These are phyloP conservation scores for Caenorhabditis drosophilae DNA, from an alignment of 2,888 invertebrate species.

Conservation along the genomic window DNA sequence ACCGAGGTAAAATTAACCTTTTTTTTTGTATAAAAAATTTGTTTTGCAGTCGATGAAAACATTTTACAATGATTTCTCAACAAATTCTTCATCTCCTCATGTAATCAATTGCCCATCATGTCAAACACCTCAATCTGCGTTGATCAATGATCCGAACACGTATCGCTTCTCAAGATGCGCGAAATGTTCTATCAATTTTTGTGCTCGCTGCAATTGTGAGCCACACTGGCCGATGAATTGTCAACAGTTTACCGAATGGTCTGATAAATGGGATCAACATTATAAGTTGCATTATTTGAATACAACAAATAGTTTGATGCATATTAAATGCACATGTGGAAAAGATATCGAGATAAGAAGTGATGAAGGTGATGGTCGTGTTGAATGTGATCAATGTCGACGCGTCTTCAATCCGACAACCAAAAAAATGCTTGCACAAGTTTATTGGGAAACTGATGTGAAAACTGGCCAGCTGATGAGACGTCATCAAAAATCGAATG, in stretches of 20 bases:
- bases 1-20: slow-evolving; percentile 25
- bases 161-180: too few species aligned
- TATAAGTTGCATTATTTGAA: slow-evolving; percentile 30
- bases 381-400: slow-evolving; percentile 40
- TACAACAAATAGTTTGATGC: slow-evolving; percentile 18
- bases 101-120: slow-evolving; percentile 47
- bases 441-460: slow-evolving; percentile 23
- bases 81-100: too few species aligned
- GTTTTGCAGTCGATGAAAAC: too few species aligned
- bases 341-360: slow-evolving; percentile 24
- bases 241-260: slow-evolving; percentile 39
- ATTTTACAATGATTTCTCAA: too few species aligned
- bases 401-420: slow-evolving; percentile 39
- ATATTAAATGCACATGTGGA: slow-evolving; percentile 29
- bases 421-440: slow-evolving; percentile 19
- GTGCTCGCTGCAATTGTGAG: slow-evolving; percentile 42
- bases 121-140: too few species aligned
- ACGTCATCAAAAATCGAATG: slow-evolving; percentile 7
- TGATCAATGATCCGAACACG: too few species aligned
- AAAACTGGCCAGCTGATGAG: slow-evolving; percentile 12
- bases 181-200: slow-evolving; percentile 49
- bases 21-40: too few species aligned
- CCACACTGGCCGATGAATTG: slow-evolving; percentile 61
- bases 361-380: slow-evolving; percentile 10
- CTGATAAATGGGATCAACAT: slow-evolving; percentile 45